These are phyloP conservation scores for Idaea aversata DNA, from an alignment of 2,888 invertebrate species.

Conservation along the genomic window DNA sequence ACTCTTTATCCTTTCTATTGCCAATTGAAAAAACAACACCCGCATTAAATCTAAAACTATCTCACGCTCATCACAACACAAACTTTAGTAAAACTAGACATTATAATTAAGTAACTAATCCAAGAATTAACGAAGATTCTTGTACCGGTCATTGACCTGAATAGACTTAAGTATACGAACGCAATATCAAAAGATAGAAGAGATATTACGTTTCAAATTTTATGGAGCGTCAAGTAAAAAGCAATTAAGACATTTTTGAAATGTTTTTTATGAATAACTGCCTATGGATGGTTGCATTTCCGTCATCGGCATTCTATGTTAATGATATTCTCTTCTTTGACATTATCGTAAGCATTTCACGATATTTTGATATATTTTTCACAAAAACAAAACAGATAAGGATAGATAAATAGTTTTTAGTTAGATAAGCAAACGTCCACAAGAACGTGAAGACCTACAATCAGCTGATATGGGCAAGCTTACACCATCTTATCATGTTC, in stretches of 20 bases:
- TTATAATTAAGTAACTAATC: background rate
- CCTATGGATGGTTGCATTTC: constrained; percentile 56
- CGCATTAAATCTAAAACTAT: background rate
- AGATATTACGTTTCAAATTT: constrained; percentile 55
- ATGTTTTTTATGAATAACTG: constrained; percentile 34
- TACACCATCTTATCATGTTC: no score
- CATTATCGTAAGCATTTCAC: background rate
- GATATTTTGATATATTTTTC: background rate
- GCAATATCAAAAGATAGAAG: constrained; percentile 45
- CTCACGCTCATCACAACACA: background rate
- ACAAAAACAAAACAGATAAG: background rate
- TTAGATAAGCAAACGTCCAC: background rate
- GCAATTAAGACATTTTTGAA: constrained; percentile 66
- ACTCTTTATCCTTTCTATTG: background rate
- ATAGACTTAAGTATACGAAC: constrained; percentile 41
- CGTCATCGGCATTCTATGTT: constrained; percentile 28
- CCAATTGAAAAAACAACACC: background rate
- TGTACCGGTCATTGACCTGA: constrained; percentile 53
- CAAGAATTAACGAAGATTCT: background rate
- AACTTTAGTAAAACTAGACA: background rate
- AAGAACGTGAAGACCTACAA: no score
- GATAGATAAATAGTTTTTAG: background rate
- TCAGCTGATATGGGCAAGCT: no score
- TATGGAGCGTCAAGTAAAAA: constrained; percentile 70
- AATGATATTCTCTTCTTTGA: constrained; percentile 15